Conservation (phyloP, 2,797 vertebrate species). For the Florisuga fusca region DNA sequence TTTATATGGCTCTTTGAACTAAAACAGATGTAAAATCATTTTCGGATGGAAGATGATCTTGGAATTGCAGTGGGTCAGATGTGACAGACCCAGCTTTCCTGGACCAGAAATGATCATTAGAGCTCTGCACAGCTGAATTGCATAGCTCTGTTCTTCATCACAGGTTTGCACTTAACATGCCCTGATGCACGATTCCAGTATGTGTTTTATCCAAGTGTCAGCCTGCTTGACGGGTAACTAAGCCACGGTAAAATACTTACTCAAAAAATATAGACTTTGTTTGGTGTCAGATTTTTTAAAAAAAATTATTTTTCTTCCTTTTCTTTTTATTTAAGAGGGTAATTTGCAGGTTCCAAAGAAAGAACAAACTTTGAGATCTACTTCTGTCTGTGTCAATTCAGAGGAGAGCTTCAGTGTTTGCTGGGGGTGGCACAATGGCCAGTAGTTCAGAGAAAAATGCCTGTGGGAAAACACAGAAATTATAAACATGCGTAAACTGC, state of each 20-base stretch:
- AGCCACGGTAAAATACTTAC: not conserved
- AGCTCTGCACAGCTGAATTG: not conserved
- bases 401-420: not conserved
- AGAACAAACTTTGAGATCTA: not conserved
- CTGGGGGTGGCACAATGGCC: not conserved
- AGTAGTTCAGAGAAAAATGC: slow-evolving; percentile 1
- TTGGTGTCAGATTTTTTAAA: not conserved
- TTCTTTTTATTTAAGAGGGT: not conserved
- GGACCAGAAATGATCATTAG: slow-evolving; percentile 27
- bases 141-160: slow-evolving; percentile 19
- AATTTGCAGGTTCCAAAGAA: not conserved
- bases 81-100: not conserved
- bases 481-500: not conserved
- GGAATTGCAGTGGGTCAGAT: not conserved
- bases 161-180: not conserved
- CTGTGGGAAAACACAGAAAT: not conserved
- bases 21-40: slow-evolving; percentile 60
- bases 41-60: not conserved
- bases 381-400: not conserved
- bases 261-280: slow-evolving; percentile 14
- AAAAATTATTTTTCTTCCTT: not conserved
- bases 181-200: not conserved
- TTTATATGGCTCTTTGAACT: slow-evolving; percentile 58
- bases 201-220: slow-evolving; percentile 44
- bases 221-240: slow-evolving; percentile 53